Base-by-base conservation (phyloP, 2,888 invertebrate genomes). In the Limnephilus marmoratus region DNA sequence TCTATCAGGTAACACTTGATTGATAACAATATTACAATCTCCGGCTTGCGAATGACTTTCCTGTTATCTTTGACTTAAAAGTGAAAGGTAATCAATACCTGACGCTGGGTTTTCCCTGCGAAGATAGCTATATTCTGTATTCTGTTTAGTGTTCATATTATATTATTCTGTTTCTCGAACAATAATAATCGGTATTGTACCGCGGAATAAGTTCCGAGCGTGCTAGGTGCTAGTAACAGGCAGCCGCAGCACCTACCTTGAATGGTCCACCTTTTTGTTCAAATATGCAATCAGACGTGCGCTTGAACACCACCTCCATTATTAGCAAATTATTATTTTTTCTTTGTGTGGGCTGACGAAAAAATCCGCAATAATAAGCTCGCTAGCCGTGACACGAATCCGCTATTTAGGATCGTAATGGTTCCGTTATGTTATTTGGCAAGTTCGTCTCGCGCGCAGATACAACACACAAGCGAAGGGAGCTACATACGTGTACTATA, bases 31-130 rank as follows among this genome's bases (percentile, higher is more conserved):
- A 24, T n/a, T 68, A 24, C 68, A 68, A 68, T 68, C 68, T n/a
- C 68, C 24, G 24, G 85, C 41, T 85, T 24, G 85, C 85, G 53
- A 86, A 86, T 86, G 41, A 86, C 86, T 86, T 53, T 86, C 31
- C 45, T 41, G 82, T 41, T 85, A 85, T 85, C 85, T 86, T 45
- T 49, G 29, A 86, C 24, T 86, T 86, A 86, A 86, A 87, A 87
- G 87, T 87, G 87, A 87, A 87, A 87, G 53, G 87, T 34, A 31
- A 45, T 68, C 68, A 68, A 68, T 68, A n/a, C 24, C 37, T n/a
- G 45, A 29, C 37, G 83, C 9, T 83, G 83, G 83, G 83, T 83
- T 83, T 83, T 83, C 82, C 82, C 82, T 34, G 15, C 2, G 29
- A 82, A 82, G 82, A 31, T 82, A 82, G 1, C 82, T 18, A 15